phyloP scores from a whole-genome alignment of 1,140 invertebrate genomes.

The Caenorhabditis briggsae region DNA sequence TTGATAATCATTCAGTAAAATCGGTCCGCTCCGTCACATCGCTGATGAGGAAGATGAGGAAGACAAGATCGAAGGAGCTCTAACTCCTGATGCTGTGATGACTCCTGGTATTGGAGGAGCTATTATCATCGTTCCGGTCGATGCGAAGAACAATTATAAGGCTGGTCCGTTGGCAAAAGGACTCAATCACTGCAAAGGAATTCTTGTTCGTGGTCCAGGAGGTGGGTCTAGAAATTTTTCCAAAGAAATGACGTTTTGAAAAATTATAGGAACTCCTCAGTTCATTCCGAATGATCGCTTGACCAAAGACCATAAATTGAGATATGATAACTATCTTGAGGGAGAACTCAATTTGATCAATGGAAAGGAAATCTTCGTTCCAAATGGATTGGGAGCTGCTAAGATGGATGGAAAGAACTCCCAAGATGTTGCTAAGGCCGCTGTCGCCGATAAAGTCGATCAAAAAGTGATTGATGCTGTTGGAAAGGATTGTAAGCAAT shows the following conservation, averaged over 20 bases:
- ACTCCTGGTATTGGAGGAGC: constrained; percentile 36
- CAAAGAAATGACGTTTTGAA: not conserved
- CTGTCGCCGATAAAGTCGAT: constrained; percentile 30
- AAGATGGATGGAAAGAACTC: constrained; percentile 40
- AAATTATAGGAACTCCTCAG: constrained; percentile 7
- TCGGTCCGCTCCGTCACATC: constrained; percentile 1
- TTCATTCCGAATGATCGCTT: constrained; percentile 45
- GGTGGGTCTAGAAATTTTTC: not conserved
- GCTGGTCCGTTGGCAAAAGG: constrained; percentile 12
- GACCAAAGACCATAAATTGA: constrained; percentile 13
- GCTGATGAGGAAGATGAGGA: constrained; percentile 11
- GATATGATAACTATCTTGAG: constrained; percentile 27
- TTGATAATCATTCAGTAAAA: not conserved
- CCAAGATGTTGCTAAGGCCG: constrained; percentile 6
- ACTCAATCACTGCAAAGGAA: constrained; percentile 22
- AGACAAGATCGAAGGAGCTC: constrained; percentile 26
- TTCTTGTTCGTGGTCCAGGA: constrained; percentile 7
- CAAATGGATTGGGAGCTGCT: constrained; percentile 26
- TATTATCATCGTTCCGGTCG: constrained; percentile 26
- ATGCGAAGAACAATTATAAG: constrained; percentile 21
- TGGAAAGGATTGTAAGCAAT: constrained; percentile 10
- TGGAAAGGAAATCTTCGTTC: constrained; percentile 25
- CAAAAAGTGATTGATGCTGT: not conserved
- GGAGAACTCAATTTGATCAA: constrained; percentile 36
- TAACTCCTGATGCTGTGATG: constrained; percentile 20